Percentiles rank a stretch among this genome's conserved stretches.
These are phyloP conservation scores for Arctopsyche grandis DNA, from an alignment of 1,140 invertebrate species.

Conservation along the genomic window DNA sequence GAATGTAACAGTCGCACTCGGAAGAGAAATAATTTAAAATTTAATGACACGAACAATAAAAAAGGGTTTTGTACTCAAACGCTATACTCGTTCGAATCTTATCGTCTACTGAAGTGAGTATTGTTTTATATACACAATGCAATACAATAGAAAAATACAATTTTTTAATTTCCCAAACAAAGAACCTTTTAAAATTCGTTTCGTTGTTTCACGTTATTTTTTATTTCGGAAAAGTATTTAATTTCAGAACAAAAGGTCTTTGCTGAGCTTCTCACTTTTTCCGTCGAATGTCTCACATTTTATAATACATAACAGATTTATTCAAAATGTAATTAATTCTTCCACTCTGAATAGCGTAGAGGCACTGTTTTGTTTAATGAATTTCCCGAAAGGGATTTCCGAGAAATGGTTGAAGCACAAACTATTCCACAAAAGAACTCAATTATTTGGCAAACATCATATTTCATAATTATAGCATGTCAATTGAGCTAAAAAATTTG, in stretches of 20 bases:
- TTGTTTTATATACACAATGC: not conserved
- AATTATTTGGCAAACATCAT: too few relatives aligned
- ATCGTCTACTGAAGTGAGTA: not conserved
- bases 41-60: not conserved
- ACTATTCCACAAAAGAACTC: too few relatives aligned
- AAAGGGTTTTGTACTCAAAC: not conserved
- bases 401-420: too few relatives aligned
- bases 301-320: slow-evolving; percentile 16
- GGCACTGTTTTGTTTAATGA: not conserved
- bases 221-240: not conserved
- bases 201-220: not conserved
- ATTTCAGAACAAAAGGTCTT: slow-evolving; percentile 15
- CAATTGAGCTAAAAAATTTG: too few relatives aligned
- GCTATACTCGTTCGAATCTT: not conserved
- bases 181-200: not conserved
- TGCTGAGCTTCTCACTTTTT: not conserved
- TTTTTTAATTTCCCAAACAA: not conserved
- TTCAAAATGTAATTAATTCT: slow-evolving; percentile 22
- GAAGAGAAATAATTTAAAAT: slow-evolving; percentile 7
- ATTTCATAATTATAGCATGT: too few relatives aligned
- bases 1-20: not conserved
- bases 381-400: not conserved
- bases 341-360: not conserved
- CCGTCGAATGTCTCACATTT: slow-evolving; percentile 11
- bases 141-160: not conserved